phyloP scores from a whole-genome alignment of 2,797 vertebrate genomes.

The Galagoides demidoff region DNA sequence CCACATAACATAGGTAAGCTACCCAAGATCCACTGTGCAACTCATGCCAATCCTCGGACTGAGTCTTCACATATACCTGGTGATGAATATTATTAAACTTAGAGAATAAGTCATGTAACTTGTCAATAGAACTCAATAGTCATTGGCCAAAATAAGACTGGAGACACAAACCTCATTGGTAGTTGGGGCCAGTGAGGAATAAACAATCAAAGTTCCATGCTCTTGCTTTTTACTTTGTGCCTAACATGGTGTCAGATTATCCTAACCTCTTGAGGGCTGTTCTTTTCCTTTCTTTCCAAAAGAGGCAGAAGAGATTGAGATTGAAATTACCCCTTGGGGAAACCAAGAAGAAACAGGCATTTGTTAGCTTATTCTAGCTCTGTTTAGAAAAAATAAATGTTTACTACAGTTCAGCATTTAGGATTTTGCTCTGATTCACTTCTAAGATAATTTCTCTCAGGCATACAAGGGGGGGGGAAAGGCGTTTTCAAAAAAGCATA shows the following conservation, averaged over 20 bases:
- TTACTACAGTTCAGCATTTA: conserved; percentile 34
- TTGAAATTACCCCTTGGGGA: not conserved
- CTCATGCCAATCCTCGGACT: not conserved
- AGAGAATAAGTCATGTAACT: not conserved
- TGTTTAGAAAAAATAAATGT: conserved; percentile 32
- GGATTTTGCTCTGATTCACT: conserved; percentile 33
- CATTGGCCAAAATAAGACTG: not conserved
- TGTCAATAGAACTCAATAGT: not conserved
- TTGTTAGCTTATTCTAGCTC: not conserved
- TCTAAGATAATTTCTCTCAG: conserved; percentile 62
- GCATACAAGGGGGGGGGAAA: not conserved
- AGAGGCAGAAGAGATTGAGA: not conserved
- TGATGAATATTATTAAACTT: not conserved
- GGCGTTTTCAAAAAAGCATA: not conserved
- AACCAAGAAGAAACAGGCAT: not conserved
- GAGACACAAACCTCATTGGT: not conserved
- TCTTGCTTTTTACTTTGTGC: not conserved
- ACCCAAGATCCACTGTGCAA: not conserved
- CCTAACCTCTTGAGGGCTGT: not conserved
- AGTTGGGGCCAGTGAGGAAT: not conserved
- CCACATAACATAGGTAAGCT: not conserved
- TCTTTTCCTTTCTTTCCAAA: not conserved
- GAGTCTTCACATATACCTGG: not conserved
- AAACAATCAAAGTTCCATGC: not conserved
- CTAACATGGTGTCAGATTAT: not conserved